phyloP scores from a whole-genome alignment of 2,888 invertebrate genomes.

The Heliconius hortense region DNA sequence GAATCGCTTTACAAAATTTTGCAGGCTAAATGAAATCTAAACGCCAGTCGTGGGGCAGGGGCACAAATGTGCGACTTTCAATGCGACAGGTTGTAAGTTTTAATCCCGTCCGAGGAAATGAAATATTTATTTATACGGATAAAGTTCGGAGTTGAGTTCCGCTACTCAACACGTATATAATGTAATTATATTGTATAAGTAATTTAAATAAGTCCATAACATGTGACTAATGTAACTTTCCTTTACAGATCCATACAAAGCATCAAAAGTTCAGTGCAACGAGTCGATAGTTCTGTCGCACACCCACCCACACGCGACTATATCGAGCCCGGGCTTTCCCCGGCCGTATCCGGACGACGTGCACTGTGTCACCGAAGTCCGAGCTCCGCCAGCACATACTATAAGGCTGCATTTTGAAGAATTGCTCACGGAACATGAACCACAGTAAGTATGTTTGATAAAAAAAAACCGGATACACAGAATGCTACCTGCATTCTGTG shows the following conservation, averaged over 20 bases:
- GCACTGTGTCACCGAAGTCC: constrained; percentile 87
- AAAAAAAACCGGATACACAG: neutral
- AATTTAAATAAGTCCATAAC: neutral
- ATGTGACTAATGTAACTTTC: neutral
- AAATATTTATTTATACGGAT: neutral
- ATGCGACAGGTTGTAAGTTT: too few relatives aligned
- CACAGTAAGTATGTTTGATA: constrained; percentile 83
- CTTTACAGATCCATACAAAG: constrained; percentile 69
- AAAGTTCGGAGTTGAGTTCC: neutral
- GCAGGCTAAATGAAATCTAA: too few relatives aligned
- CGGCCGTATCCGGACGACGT: constrained; percentile 88
- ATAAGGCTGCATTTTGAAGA: constrained; percentile 89
- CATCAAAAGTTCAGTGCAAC: constrained; percentile 83
- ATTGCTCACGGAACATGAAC: constrained; percentile 88
- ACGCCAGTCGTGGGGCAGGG: too few relatives aligned
- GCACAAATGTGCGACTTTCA: too few relatives aligned
- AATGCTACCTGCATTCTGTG: too few relatives aligned
- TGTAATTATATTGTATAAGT: too few relatives aligned
- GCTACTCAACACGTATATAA: neutral
- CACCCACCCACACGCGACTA: constrained; percentile 84
- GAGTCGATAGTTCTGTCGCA: constrained; percentile 84
- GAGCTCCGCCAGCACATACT: constrained; percentile 86
- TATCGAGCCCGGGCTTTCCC: constrained; percentile 92
- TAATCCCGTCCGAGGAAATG: too few relatives aligned
- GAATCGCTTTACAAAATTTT: too few relatives aligned